These are phyloP conservation scores for Psittacula echo DNA, from an alignment of 2,797 vertebrate species.

Conservation along the genomic window DNA sequence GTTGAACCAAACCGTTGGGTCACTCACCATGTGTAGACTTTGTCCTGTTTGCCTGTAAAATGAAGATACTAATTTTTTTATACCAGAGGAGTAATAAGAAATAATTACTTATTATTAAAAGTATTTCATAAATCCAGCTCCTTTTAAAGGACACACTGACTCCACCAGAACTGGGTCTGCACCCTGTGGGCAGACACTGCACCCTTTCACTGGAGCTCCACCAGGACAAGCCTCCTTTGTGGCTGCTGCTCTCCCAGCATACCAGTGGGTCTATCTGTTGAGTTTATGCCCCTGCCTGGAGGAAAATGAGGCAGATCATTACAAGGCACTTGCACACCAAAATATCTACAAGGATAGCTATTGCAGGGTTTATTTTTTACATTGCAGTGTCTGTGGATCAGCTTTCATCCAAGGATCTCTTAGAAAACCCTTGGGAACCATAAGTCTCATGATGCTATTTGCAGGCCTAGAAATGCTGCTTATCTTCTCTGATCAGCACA, in stretches of 20 bases:
- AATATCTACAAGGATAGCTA: slow-evolving; percentile 14
- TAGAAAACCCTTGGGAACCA: background rate
- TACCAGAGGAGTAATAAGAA: background rate
- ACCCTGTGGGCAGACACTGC: background rate
- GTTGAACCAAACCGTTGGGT: background rate
- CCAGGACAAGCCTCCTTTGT: background rate
- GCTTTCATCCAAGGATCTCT: background rate
- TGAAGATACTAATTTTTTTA: background rate
- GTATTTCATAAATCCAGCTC: background rate
- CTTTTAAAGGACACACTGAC: background rate
- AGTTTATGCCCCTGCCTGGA: background rate
- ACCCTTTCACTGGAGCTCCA: background rate
- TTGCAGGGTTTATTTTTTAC: slow-evolving; percentile 30
- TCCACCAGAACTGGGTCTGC: background rate
- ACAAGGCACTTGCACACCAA: background rate
- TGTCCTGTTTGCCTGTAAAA: background rate
- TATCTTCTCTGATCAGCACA: slow-evolving; percentile 11
- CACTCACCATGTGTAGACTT: background rate
- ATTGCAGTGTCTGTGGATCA: background rate
- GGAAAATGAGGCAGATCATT: background rate
- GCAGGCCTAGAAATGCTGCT: background rate
- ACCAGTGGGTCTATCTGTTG: background rate
- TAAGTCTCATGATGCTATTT: background rate
- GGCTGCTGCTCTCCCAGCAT: background rate
- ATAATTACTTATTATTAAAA: background rate